Percentiles rank a stretch among this genome's conserved stretches.
These are phyloP conservation scores for Calycopis cecrops DNA, from an alignment of 1,140 invertebrate genomes.

Conservation along the genomic window DNA sequence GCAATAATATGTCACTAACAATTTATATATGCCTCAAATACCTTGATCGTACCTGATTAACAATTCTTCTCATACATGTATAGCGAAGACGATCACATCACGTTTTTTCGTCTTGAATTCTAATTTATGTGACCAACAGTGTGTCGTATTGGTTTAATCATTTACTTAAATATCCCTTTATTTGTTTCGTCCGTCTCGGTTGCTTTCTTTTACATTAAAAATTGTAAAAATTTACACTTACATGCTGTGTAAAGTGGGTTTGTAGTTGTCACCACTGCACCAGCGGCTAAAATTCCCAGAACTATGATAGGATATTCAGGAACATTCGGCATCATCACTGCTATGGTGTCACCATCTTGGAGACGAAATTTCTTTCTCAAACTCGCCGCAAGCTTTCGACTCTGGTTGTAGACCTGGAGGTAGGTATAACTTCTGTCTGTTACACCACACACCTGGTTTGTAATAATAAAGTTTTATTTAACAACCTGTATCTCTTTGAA, in stretches of 20 bases:
- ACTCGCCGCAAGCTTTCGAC: slow-evolving; percentile 81
- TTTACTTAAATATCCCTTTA: too few species aligned
- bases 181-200: too few species aligned
- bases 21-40: too few species aligned
- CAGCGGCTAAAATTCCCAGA: slow-evolving; percentile 81
- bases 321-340: slow-evolving; percentile 84
- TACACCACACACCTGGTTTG: slow-evolving; percentile 79
- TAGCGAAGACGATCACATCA: too few species aligned
- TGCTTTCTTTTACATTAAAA: too few species aligned
- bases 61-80: too few species aligned
- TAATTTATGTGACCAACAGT: too few species aligned
- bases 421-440: slow-evolving; percentile 84
- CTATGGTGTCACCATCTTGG: slow-evolving; percentile 81
- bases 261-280: slow-evolving; percentile 83
- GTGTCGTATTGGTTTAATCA: too few species aligned
- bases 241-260: slow-evolving; percentile 89
- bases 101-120: too few species aligned
- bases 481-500: neutral
- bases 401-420: slow-evolving; percentile 77
- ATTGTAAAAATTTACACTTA: slow-evolving; percentile 51
- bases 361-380: slow-evolving; percentile 80
- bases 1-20: too few species aligned
- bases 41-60: too few species aligned
- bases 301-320: slow-evolving; percentile 83
- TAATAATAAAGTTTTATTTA: neutral